These are phyloP conservation scores for Eupsilia transversa DNA, from an alignment of 2,888 invertebrate species.

Conservation along the genomic window DNA sequence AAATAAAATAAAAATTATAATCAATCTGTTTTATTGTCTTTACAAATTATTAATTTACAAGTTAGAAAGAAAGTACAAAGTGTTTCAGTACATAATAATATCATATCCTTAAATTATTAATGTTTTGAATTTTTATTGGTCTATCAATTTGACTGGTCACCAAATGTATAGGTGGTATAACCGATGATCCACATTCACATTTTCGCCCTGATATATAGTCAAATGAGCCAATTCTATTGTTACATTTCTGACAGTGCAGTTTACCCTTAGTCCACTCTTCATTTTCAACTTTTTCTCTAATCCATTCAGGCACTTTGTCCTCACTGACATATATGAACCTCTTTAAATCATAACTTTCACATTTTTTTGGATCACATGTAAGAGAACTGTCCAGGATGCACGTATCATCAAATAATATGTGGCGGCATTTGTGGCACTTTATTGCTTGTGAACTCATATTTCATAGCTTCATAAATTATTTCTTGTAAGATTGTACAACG, in stretches of 20 bases:
- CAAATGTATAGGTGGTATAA: slow-evolving; percentile 91
- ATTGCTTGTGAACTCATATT: slow-evolving; percentile 66
- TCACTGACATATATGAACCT: slow-evolving; percentile 89
- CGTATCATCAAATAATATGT: slow-evolving; percentile 76
- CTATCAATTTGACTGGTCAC: slow-evolving; percentile 92
- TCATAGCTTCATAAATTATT: background rate
- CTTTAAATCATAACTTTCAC: slow-evolving; percentile 79
- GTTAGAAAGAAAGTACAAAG: background rate
- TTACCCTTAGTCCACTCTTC: slow-evolving; percentile 93
- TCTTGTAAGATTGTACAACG: background rate
- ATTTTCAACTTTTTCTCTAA: slow-evolving; percentile 86
- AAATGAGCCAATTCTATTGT: slow-evolving; percentile 92
- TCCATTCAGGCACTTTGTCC: slow-evolving; percentile 91
- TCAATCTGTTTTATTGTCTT: slow-evolving; percentile 41
- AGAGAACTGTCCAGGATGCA: slow-evolving; percentile 64
- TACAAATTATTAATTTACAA: background rate
- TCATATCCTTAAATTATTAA: slow-evolving; percentile 20
- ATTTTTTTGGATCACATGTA: slow-evolving; percentile 71
- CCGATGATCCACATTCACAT: slow-evolving; percentile 90
- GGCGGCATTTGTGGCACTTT: slow-evolving; percentile 88
- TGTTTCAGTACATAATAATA: background rate
- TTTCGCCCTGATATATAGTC: slow-evolving; percentile 92
- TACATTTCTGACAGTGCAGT: slow-evolving; percentile 91
- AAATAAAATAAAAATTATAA: slow-evolving; percentile 25
- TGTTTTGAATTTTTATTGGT: slow-evolving; percentile 69